phyloP scores from a whole-genome alignment of 2,888 invertebrate genomes.

The Sericinus montela region DNA sequence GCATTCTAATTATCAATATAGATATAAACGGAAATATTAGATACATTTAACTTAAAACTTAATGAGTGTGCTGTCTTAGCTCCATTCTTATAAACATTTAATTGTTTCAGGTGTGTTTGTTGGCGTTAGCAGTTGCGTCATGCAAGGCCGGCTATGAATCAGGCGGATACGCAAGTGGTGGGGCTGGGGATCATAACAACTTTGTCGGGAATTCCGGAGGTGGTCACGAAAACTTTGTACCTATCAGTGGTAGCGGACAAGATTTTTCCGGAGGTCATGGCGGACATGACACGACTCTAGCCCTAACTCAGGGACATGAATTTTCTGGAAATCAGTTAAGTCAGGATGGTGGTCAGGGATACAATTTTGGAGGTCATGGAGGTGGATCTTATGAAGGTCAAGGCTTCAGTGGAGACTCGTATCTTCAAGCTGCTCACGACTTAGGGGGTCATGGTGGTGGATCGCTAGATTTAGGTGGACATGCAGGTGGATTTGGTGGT shows the following conservation, averaged over 20 bases:
- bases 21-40: too few relatives aligned
- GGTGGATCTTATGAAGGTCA: constrained; percentile 28
- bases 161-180: constrained; percentile 36
- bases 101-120: constrained; percentile 60
- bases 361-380: constrained; percentile 27
- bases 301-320: constrained; percentile 28
- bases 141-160: constrained; percentile 56
- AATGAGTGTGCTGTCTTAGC: too few relatives aligned
- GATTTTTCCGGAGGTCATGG: constrained; percentile 34
- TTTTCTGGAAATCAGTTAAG: constrained; percentile 21
- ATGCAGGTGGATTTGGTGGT: constrained; percentile 27
- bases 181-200: constrained; percentile 11
- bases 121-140: constrained; percentile 62
- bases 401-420: constrained; percentile 51
- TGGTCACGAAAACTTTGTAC: constrained; percentile 30
- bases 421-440: constrained; percentile 63
- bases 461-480: constrained; percentile 25
- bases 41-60: too few relatives aligned
- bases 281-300: constrained; percentile 34
- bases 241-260: constrained; percentile 27
- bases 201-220: constrained; percentile 33
- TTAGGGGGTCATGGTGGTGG: constrained; percentile 38
- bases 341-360: constrained; percentile 15
- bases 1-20: too few relatives aligned
- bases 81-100: neutral